Conservation (phyloP, 2,797 vertebrate genomes). For the Hydrolagus colliei region DNA sequence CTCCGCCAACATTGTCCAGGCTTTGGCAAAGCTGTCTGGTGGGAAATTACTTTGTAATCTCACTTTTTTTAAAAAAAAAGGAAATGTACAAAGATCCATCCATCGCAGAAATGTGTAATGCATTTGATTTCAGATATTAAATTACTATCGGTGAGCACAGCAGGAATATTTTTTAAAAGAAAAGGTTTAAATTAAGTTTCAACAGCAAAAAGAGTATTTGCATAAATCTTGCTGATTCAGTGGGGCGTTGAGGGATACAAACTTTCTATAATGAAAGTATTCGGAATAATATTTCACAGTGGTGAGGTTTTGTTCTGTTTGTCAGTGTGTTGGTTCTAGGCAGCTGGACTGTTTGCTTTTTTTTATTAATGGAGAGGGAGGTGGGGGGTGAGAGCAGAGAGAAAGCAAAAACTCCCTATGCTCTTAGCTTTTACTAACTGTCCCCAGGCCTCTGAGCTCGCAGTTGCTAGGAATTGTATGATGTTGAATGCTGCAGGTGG, state of each 20-base stretch:
- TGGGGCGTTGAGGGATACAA: neutral
- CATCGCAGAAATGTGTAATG: too few relatives aligned
- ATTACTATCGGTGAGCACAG: too few relatives aligned
- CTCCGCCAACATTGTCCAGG: neutral
- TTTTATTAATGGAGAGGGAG: too few relatives aligned
- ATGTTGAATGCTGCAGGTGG: neutral
- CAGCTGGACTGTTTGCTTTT: too few relatives aligned
- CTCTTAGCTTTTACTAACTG: neutral
- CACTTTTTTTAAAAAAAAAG: neutral
- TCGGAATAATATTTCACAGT: too few relatives aligned
- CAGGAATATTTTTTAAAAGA: too few relatives aligned
- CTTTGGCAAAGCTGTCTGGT: neutral
- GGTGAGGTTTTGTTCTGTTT: too few relatives aligned
- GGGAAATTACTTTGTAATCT: neutral
- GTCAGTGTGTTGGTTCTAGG: too few relatives aligned
- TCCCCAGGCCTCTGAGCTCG: neutral
- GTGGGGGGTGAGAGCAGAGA: too few relatives aligned
- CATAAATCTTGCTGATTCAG: neutral
- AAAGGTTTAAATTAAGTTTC: neutral
- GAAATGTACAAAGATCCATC: too few relatives aligned
- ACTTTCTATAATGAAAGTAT: neutral
- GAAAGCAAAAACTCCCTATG: too few relatives aligned
- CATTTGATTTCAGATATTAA: neutral
- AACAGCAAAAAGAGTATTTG: neutral
- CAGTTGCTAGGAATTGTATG: too few relatives aligned